Percentiles rank a stretch among this genome's conserved stretches.
Conservation (phyloP, 2,113 vertebrate genomes). For the Narcine bancroftii region DNA sequence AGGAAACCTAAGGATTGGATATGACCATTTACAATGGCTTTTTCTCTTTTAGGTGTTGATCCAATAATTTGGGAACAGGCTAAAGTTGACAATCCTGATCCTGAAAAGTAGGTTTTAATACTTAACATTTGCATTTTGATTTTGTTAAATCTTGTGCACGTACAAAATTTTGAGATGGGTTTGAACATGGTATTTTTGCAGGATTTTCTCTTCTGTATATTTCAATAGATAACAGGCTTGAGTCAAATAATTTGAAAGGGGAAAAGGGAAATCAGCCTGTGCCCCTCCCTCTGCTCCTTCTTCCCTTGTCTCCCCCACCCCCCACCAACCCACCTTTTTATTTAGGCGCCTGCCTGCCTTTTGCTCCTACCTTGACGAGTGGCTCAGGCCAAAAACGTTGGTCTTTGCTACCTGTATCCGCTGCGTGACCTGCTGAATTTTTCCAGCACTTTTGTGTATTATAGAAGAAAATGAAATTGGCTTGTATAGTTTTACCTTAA, state of each 20-base stretch:
- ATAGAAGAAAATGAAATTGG: neutral
- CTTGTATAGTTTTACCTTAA: neutral
- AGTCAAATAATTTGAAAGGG: neutral
- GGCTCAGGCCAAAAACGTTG: too few relatives aligned
- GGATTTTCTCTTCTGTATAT: neutral
- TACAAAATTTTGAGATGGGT: neutral
- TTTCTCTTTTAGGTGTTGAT: slow-evolving; percentile 73
- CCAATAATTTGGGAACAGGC: slow-evolving; percentile 98
- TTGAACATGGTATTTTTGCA: neutral
- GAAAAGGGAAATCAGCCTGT: neutral
- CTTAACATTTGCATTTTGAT: slow-evolving; percentile 2
- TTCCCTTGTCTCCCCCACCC: too few relatives aligned
- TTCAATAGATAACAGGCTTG: neutral
- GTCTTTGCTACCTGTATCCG: too few relatives aligned
- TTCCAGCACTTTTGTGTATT: too few relatives aligned
- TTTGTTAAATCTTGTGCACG: neutral
- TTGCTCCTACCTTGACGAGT: too few relatives aligned
- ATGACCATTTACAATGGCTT: neutral
- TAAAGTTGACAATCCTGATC: slow-evolving; percentile 94
- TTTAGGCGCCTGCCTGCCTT: too few relatives aligned
- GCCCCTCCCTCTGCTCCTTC: too few relatives aligned
- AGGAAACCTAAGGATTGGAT: neutral
- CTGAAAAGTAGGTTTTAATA: slow-evolving; percentile 80
- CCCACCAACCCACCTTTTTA: too few relatives aligned
- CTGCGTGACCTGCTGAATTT: too few relatives aligned